Conservation (phyloP, 2,797 vertebrate genomes). For the Hyperoplus immaculatus region DNA sequence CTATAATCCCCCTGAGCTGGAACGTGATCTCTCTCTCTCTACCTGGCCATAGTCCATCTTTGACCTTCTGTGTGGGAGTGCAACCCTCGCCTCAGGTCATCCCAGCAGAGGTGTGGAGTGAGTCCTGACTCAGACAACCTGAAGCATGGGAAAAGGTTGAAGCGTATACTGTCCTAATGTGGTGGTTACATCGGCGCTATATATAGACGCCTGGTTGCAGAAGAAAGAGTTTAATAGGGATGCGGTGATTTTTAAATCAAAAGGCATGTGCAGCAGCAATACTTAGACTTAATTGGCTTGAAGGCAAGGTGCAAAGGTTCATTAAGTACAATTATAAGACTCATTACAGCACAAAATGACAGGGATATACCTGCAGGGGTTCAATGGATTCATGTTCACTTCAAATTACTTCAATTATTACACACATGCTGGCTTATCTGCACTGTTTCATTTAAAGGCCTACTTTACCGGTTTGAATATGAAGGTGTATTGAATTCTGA, state of each 20-base stretch:
- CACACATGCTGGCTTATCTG: slow-evolving; percentile 54
- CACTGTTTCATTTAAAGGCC: slow-evolving; percentile 14
- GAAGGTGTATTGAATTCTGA: too few species aligned
- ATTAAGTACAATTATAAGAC: slow-evolving; percentile 42
- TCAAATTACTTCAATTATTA: slow-evolving; percentile 55
- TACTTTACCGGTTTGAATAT: too few species aligned
- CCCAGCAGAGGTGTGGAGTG: slow-evolving; percentile 65
- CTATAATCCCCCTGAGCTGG: slow-evolving; percentile 61
- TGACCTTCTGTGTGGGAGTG: slow-evolving; percentile 68
- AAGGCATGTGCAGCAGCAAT: slow-evolving; percentile 18
- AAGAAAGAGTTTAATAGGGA: slow-evolving; percentile 8
- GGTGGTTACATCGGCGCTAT: slow-evolving; percentile 37
- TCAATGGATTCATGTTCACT: slow-evolving; percentile 55
- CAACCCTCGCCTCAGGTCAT: slow-evolving; percentile 63
- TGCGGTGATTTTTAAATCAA: slow-evolving; percentile 32
- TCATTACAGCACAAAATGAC: slow-evolving; percentile 30
- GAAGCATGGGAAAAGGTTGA: slow-evolving; percentile 69
- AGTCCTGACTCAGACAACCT: slow-evolving; percentile 71
- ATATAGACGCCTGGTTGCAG: slow-evolving; percentile 42
- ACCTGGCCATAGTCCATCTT: slow-evolving; percentile 62
- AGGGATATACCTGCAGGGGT: slow-evolving; percentile 38
- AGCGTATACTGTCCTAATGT: slow-evolving; percentile 49
- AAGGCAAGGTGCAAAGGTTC: slow-evolving; percentile 32
- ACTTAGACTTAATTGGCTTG: slow-evolving; percentile 10
- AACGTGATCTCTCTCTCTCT: slow-evolving; percentile 48